Base-by-base conservation (phyloP, 1,140 invertebrate genomes). In the Apis dorsata region DNA sequence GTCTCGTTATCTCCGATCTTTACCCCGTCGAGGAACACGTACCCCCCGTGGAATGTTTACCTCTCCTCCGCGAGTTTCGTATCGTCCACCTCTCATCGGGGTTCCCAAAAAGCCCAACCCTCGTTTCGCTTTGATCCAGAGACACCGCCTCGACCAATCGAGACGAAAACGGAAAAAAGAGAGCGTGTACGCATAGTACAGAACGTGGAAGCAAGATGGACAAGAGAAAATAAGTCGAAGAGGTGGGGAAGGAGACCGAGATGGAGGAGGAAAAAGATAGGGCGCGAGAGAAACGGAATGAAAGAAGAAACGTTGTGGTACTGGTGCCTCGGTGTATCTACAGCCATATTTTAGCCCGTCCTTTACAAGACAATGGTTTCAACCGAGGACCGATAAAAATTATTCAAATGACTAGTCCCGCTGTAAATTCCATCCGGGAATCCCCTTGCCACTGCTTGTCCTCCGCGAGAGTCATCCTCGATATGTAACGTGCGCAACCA, bases 341-440 rank as follows among this genome's bases (percentile, higher is more conserved):
- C 84, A 80, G 90, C 88, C 81, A 91, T 92, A 91, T 91, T 91
- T 92, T 86, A 91, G 85, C 15, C 83, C 85, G 89, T 86, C 85
- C 88, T 91, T 91, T 91, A 92, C 91, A 92, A 92, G 91, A 92
- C 91, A 92, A 92, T 92, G 91, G 90, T 91, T 92, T 91, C 91
- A 92, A 84, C 85, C 86, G 86, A 86, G 85, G 75, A 82, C 88
- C 89, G 90, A 92, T 90, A 91, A 91, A 91, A 91, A 91, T 91
- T 92, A 92, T 91, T 92, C 88, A 90, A 92, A 92, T 91, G 85
- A 88, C 85, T 82, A 70, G 69, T 57, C 81, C 78, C 84, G 79
- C 84, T 90, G 88, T 91, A 91, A 90, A 90, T 90, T 91, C 86
- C 85, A 85, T 85, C 77, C 65, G 86, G 74, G 82, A 89, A 88